Conservation (phyloP, 2,888 invertebrate genomes). For the Selenia dentaria region DNA sequence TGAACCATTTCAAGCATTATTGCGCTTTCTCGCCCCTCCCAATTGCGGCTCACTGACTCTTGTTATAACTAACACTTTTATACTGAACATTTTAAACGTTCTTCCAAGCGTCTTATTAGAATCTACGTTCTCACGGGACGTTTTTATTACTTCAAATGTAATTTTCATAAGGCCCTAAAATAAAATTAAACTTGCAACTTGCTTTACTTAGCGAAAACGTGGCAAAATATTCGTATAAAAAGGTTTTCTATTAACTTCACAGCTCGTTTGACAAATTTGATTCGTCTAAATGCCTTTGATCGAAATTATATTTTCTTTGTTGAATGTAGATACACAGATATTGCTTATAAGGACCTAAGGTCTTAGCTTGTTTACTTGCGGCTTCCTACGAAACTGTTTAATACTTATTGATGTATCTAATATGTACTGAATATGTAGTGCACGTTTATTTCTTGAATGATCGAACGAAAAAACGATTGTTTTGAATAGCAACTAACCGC, state of each 20-base stretch:
- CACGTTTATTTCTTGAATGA: too few relatives aligned
- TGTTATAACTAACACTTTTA: slow-evolving; percentile 39
- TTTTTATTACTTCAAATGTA: slow-evolving; percentile 16
- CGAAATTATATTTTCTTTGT: not conserved
- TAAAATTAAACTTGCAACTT: not conserved
- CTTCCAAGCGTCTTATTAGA: slow-evolving; percentile 29
- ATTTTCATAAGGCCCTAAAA: slow-evolving; percentile 7
- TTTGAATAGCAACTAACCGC: too few relatives aligned
- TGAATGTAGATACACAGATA: not conserved
- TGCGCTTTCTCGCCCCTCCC: slow-evolving; percentile 40
- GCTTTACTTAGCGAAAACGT: not conserved
- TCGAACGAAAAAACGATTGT: too few relatives aligned
- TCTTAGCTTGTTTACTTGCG: too few relatives aligned
- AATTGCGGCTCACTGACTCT: slow-evolving; percentile 39
- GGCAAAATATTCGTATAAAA: slow-evolving; percentile 4
- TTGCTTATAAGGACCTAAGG: too few relatives aligned
- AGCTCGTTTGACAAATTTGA: not conserved
- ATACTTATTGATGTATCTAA: too few relatives aligned
- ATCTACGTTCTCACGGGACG: slow-evolving; percentile 23
- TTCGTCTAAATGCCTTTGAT: slow-evolving; percentile 1
- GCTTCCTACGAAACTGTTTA: too few relatives aligned
- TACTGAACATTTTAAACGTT: slow-evolving; percentile 34
- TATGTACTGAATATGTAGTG: too few relatives aligned
- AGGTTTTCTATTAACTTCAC: not conserved
- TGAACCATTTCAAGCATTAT: slow-evolving; percentile 44